Base-by-base conservation (phyloP, 2,888 invertebrate species). In the Phyllotreta striolata region DNA sequence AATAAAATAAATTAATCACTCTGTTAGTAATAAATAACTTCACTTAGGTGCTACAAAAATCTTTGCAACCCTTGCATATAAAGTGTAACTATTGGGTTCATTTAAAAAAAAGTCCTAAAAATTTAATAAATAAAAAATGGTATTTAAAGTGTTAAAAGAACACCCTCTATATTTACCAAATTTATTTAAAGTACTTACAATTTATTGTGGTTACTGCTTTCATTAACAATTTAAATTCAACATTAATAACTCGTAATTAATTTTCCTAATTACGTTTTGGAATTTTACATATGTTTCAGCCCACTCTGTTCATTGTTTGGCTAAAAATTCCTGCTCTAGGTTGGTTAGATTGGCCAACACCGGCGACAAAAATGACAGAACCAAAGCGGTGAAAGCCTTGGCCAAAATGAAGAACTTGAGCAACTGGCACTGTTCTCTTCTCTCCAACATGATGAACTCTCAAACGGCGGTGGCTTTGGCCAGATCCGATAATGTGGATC, bases 381-480 rank as follows among this genome's bases (percentile, higher is more conserved):
- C 85, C 54, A 85, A 87, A 73, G 91, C 92, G 0, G 80, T 91
- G 0, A 83, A 86, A 55, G 86, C 87, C 64, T 81, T 92, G 10
- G 87, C 89, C 1, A 83, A 85, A 38, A 85, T 91, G 69, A 88
- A 87, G 76, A 85, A 88, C 74, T 84, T 91, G 46, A 77, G 79
- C 52, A 70, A 77, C 60, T 81, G 81, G 80, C 81, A 82, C 68
- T 81, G 74, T 70, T 75, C 77, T 56, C 88, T 91, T 74, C 84
- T 95, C 64, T 92, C 95, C 4, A 92, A 93, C 81, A 89, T 91
- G 68, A 85, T 92, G 72, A 91, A 93, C 82, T 85, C 87, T 49
- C 84, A 86, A 70, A 93, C 93, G 0, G 90, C 92, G 1, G 87
- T 93, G 0, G 87, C 90, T 1, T 83, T 96, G 55, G 94, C 95